These are phyloP conservation scores for Metopia argyrocephala DNA, from an alignment of 2,888 invertebrate genomes.

Conservation along the genomic window DNA sequence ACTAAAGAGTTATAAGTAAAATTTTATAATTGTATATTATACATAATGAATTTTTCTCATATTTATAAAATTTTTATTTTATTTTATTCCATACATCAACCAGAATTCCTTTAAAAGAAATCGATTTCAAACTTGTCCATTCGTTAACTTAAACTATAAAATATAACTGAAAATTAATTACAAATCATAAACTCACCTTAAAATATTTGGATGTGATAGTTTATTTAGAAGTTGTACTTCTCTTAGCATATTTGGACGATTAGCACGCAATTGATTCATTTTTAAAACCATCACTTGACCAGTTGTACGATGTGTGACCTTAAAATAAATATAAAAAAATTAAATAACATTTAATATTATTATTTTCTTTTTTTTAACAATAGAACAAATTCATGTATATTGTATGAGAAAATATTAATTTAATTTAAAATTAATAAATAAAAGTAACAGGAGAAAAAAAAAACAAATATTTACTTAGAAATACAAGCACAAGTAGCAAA, in stretches of 20 bases:
- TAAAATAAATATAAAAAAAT: constrained; percentile 76
- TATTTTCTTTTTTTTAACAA: constrained; percentile 1
- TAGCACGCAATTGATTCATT: constrained; percentile 95
- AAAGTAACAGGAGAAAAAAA: constrained; percentile 1
- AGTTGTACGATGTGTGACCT: constrained; percentile 95
- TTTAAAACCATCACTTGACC: constrained; percentile 98
- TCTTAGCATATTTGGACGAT: constrained; percentile 96
- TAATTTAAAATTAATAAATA: not conserved
- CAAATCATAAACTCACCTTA: constrained; percentile 82
- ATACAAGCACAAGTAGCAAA: not conserved
- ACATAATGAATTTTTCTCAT: too few species aligned
- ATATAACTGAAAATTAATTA: too few species aligned
- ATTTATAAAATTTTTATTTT: too few species aligned
- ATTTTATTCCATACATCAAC: too few species aligned
- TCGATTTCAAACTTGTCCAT: too few species aligned
- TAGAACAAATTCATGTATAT: constrained; percentile 20
- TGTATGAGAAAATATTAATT: not conserved
- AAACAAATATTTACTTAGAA: not conserved
- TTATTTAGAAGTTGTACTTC: constrained; percentile 98
- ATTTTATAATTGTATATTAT: too few species aligned
- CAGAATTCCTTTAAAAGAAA: too few species aligned
- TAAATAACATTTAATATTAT: constrained; percentile 27
- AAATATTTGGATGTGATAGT: constrained; percentile 95
- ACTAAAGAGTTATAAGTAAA: too few species aligned
- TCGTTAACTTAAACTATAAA: too few species aligned